Base-by-base conservation (phyloP, 1,140 invertebrate genomes). In the Holotrichia oblita region DNA sequence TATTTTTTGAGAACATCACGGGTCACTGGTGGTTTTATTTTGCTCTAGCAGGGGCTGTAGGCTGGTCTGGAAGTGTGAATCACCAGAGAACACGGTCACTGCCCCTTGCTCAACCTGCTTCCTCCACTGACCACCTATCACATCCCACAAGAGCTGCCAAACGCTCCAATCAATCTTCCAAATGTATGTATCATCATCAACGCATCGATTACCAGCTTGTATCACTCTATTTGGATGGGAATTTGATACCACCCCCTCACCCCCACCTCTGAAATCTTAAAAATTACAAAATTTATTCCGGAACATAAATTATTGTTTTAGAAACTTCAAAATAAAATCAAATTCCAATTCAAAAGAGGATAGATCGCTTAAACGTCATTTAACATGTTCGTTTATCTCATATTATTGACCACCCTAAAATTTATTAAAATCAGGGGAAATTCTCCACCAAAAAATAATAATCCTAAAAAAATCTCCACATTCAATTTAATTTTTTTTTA, bases 41-140 rank as follows among this genome's bases (percentile, higher is more conserved):
- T 14, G 17, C 27, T 34, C 27, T 55, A 55, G 48, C 48, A 55
- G 48, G 48, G 48, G 48, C 48, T 55, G 48, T 55, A 55, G 48
- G 14, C 48, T 55, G 48, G 48, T 55, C 83, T 42, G 82, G 82
- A 72, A 83, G 64, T 69, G 82, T 83, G 34, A 86, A 84, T 82
- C 91, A 92, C 87, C 91, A 91, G 86, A 89, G 91, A 87, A 92
- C 92, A 80, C 86, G 91, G 84, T 93, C 91, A 83, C 90, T 91
- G 85, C 91, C 92, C 79, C 85, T 92, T 78, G 84, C 85, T 79
- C 80, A 82, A 76, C 81, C 81, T 73, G 81, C 82, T 81, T 79
- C 83, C 61, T 77, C 48, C 48, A 55, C 48, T 55, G 48, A 80
- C 48, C 77, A 79, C 40, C 40, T 77, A 76, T 78, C 77, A 77